A percentile compares a stretch with the other conserved stretches of the same genome.
Conservation (phyloP, 2,888 invertebrate genomes). For the Xanthorhoe spadicearia region DNA sequence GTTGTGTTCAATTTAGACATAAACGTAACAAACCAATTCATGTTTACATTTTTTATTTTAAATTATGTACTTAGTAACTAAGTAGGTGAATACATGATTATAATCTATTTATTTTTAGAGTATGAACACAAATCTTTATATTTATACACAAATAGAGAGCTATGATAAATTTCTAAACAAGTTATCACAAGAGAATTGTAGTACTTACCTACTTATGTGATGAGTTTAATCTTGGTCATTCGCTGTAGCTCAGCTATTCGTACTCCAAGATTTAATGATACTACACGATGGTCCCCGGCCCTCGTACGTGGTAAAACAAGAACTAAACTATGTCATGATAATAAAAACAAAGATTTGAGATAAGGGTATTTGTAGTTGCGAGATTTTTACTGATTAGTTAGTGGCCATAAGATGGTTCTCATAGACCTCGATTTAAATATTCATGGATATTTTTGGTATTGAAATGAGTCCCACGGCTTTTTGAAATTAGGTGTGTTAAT, state of each 20-base stretch:
- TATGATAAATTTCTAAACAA: background rate
- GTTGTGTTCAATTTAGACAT: too few relatives aligned
- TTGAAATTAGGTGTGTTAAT: slow-evolving; percentile 6
- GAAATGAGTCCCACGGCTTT: slow-evolving; percentile 1
- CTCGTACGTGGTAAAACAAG: slow-evolving; percentile 14
- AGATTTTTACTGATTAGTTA: slow-evolving; percentile 27
- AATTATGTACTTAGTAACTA: too few relatives aligned
- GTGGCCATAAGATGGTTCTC: background rate
- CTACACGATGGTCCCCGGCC: slow-evolving; percentile 2
- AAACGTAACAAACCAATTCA: too few relatives aligned
- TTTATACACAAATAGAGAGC: too few relatives aligned
- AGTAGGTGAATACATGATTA: too few relatives aligned
- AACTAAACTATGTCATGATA: slow-evolving; percentile 20
- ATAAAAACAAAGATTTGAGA: slow-evolving; percentile 22
- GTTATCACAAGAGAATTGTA: background rate
- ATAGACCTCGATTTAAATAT: slow-evolving; percentile 11
- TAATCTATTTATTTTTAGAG: background rate
- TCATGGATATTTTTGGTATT: background rate
- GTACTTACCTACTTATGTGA: too few relatives aligned
- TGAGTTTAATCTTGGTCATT: background rate
- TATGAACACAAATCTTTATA: background rate
- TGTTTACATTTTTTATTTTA: too few relatives aligned
- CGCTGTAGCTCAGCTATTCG: background rate
- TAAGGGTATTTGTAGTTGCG: slow-evolving; percentile 13
- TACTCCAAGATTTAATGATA: slow-evolving; percentile 17